Evolutionary conservation across 1,140 invertebrate species (phyloP).

Genomic region (Drosophila arizonae): DNA sequence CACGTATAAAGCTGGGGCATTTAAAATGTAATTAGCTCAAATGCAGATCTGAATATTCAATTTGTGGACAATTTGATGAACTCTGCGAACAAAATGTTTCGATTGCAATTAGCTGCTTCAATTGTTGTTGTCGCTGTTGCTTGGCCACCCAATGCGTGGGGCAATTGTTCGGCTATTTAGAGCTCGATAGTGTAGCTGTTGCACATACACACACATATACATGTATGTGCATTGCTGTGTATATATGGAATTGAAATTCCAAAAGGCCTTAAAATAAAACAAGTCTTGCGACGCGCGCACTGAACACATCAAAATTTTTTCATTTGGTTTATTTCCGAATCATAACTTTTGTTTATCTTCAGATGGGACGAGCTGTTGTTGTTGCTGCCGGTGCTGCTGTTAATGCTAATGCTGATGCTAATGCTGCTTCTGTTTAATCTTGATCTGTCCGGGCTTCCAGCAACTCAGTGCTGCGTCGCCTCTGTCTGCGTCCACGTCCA

Average conservation of each 20-base stretch:
- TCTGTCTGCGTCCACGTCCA: constrained; percentile 48
- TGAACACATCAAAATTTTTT: constrained; percentile 63
- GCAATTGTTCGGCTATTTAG: too few relatives aligned
- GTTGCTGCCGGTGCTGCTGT: constrained; percentile 9
- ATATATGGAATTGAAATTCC: constrained; percentile 30
- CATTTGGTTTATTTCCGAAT: constrained; percentile 70
- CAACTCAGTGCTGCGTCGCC: constrained; percentile 48
- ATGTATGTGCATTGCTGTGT: background rate
- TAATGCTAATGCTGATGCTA: constrained; percentile 24
- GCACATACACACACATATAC: background rate
- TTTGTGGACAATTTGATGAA: constrained; percentile 11
- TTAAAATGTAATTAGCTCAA: constrained; percentile 25
- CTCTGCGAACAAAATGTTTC: background rate
- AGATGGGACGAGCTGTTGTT: constrained; percentile 16
- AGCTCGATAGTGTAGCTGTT: background rate
- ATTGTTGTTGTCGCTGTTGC: too few relatives aligned
- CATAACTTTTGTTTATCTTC: constrained; percentile 79
- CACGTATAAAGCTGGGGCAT: constrained; percentile 11
- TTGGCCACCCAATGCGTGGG: constrained; percentile 4
- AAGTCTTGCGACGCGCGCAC: constrained; percentile 45
- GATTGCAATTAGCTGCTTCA: background rate
- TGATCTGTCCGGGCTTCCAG: constrained; percentile 12
- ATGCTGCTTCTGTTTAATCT: constrained; percentile 35
- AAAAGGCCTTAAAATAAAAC: constrained; percentile 47
- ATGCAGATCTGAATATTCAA: background rate